These are phyloP conservation scores for Syrrhaptes paradoxus DNA, from an alignment of 2,113 vertebrate genomes.

Conservation along the genomic window DNA sequence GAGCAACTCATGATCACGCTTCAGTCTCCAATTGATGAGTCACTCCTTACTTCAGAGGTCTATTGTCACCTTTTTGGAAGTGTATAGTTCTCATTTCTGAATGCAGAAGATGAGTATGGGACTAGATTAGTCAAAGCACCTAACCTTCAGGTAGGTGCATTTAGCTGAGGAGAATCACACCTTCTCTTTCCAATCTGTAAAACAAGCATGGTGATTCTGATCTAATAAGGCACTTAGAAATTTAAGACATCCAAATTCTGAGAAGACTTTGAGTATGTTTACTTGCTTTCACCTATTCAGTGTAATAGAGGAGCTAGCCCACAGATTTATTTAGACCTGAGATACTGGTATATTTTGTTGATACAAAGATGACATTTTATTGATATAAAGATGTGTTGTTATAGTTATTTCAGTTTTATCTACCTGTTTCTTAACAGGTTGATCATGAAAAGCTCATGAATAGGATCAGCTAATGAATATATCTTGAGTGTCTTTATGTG, in stretches of 20 bases:
- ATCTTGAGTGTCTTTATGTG: fast-evolving
- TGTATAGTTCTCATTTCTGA: not conserved
- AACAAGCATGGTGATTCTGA: not conserved
- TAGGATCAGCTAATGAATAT: not conserved
- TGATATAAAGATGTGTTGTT: not conserved
- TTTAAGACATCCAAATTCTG: not conserved
- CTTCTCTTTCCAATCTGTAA: not conserved
- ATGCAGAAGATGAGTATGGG: not conserved
- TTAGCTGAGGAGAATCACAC: not conserved
- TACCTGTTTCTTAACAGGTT: not conserved
- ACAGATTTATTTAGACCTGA: not conserved
- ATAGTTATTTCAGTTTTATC: not conserved
- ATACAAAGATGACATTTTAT: not conserved
- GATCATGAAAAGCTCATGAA: not conserved
- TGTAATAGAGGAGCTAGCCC: not conserved
- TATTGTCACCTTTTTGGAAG: not conserved
- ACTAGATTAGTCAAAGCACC: not conserved
- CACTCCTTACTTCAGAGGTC: not conserved
- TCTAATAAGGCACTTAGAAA: not conserved
- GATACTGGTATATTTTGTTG: not conserved
- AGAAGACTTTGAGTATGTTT: not conserved
- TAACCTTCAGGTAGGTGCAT: not conserved
- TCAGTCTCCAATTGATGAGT: not conserved
- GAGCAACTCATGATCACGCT: not conserved
- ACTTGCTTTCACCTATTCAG: not conserved